These are phyloP conservation scores for Sphaerodactylus townsendi DNA, from an alignment of 2,113 vertebrate genomes.

Conservation along the genomic window DNA sequence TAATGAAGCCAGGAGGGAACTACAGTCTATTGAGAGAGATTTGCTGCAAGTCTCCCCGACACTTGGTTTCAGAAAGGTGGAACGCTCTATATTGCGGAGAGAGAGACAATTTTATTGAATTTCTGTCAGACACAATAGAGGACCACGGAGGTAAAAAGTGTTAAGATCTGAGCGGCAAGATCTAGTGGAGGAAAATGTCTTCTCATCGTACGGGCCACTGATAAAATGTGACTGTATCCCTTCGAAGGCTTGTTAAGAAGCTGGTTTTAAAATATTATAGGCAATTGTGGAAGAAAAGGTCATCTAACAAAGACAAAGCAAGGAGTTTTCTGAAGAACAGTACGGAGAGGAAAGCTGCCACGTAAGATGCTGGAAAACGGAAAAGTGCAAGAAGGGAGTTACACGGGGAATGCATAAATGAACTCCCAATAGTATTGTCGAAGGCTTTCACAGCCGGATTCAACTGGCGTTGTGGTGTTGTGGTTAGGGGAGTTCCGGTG, in stretches of 20 bases:
- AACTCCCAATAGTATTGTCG: no score
- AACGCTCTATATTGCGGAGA: conserved; percentile 30
- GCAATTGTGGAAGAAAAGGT: conserved; percentile 28
- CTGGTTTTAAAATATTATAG: conserved; percentile 20
- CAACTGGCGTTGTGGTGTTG: no score
- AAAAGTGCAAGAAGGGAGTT: background rate
- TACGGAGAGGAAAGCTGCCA: background rate
- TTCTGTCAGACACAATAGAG: conserved; percentile 42
- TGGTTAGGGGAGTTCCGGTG: no score
- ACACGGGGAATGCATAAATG: background rate
- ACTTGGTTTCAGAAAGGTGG: conserved; percentile 16
- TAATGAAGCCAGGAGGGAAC: conserved; percentile 27
- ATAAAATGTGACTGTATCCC: conserved; percentile 39
- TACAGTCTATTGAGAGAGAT: conserved; percentile 23
- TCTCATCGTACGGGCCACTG: conserved; percentile 34
- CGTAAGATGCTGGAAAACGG: background rate
- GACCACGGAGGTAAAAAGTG: conserved; percentile 29
- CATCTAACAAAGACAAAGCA: background rate
- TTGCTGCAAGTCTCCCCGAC: conserved; percentile 25
- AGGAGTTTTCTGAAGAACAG: background rate
- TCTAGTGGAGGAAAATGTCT: conserved; percentile 50
- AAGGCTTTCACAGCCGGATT: no score
- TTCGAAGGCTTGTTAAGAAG: conserved; percentile 28
- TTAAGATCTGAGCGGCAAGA: conserved; percentile 44
- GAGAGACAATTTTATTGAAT: conserved; percentile 57